Conservation (phyloP, 2,113 vertebrate genomes). For the Ochotona princeps region DNA sequence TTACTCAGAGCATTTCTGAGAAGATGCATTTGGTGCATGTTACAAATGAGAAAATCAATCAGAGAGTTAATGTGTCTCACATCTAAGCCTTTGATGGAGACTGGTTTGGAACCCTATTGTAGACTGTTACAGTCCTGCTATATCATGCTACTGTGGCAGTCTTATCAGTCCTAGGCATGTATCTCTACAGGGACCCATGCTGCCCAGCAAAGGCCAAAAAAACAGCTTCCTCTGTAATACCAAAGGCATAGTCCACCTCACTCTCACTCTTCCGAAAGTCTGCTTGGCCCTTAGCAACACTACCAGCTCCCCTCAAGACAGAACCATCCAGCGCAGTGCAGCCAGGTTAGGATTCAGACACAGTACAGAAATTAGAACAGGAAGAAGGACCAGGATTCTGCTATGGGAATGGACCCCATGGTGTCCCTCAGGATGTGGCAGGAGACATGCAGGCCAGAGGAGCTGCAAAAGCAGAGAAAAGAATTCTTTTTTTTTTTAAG, state of each 20-base stretch:
- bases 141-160: neutral
- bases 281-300: neutral
- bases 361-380: neutral
- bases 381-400: neutral
- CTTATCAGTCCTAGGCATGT: neutral
- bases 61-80: neutral
- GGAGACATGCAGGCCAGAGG: neutral
- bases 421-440: neutral
- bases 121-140: neutral
- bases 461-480: neutral
- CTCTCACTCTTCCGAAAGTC: fast-evolving
- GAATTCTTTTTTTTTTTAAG: too few species aligned
- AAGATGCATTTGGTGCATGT: neutral
- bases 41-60: neutral
- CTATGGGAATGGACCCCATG: neutral
- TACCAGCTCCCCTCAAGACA: neutral
- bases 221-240: neutral
- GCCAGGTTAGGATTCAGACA: neutral
- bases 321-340: neutral
- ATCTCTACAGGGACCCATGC: neutral
- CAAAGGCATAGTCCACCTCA: neutral
- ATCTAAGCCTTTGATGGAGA: neutral
- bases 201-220: neutral
- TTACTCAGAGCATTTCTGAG: neutral
- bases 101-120: neutral